These are phyloP conservation scores for Ricordea florida DNA, from an alignment of 92 coral and sea anemone genomes.

Conservation along the genomic window DNA sequence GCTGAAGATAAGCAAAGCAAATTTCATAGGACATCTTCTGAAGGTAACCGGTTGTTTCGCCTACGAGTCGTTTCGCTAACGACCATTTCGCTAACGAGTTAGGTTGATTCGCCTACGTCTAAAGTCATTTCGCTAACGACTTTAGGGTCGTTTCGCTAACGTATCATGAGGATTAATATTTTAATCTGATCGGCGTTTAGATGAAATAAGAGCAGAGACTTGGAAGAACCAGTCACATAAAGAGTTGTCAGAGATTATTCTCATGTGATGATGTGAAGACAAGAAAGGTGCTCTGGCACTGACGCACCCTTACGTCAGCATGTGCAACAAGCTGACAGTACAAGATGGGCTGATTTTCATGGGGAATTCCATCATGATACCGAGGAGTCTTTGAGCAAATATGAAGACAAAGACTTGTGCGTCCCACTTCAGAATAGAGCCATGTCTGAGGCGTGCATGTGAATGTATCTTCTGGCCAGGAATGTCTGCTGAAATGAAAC, in stretches of 20 bases:
- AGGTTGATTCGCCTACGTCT: no score
- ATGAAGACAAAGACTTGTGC: not conserved
- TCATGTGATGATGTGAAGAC: slow-evolving; percentile 15
- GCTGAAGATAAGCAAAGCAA: no score
- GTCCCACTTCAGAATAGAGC: not conserved
- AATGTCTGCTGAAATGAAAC: slow-evolving; percentile 36
- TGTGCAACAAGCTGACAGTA: slow-evolving; percentile 12
- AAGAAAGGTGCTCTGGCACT: not conserved
- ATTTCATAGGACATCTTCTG: no score
- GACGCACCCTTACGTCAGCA: slow-evolving; percentile 6
- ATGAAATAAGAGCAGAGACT: not conserved
- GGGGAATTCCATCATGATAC: not conserved
- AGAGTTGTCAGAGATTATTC: not conserved
- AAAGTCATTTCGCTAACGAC: no score
- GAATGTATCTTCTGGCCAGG: slow-evolving; percentile 40
- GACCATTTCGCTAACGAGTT: no score
- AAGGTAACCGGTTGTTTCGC: no score
- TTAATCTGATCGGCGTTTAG: not conserved
- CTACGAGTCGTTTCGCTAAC: no score
- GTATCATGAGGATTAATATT: no score
- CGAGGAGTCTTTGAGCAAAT: not conserved
- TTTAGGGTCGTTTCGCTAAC: no score
- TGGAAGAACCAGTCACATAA: not conserved
- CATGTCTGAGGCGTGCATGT: slow-evolving; percentile 7
- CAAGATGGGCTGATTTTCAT: slow-evolving; percentile 26